Evolutionary conservation across 2,888 invertebrate species (phyloP).

Genomic region (Clanis bilineata): DNA sequence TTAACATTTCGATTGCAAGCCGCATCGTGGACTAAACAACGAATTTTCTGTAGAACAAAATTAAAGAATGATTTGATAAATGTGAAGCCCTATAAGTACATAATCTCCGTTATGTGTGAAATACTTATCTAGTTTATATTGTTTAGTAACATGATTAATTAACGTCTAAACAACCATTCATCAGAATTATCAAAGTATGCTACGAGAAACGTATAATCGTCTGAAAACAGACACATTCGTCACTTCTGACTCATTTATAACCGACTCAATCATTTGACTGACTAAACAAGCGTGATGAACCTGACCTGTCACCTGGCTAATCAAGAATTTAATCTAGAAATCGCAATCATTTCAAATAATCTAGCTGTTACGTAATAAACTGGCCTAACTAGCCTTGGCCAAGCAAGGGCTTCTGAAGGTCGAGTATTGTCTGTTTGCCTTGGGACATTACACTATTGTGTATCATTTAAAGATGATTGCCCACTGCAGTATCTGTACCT

Average conservation of each 20-base stretch:
- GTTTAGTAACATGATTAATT: background rate
- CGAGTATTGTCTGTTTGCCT: background rate
- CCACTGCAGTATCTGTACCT: background rate
- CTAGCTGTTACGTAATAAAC: conserved; percentile 19
- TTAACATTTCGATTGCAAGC: too few relatives aligned
- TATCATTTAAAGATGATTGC: conserved; percentile 5
- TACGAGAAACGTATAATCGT: background rate
- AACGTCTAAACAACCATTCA: background rate
- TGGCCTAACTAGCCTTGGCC: conserved; percentile 25
- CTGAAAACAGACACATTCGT: conserved; percentile 1
- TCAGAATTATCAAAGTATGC: background rate
- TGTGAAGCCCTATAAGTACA: background rate
- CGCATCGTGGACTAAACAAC: too few relatives aligned
- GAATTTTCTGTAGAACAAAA: too few relatives aligned
- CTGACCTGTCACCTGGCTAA: conserved; percentile 2
- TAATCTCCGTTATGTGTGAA: background rate
- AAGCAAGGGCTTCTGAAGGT: conserved; percentile 29
- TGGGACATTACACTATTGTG: conserved; percentile 11
- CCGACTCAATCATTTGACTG: background rate
- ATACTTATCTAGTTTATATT: background rate
- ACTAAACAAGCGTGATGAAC: background rate
- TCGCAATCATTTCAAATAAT: background rate
- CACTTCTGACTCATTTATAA: background rate
- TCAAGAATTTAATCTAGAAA: background rate
- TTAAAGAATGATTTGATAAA: too few relatives aligned